Conservation (phyloP, 2,113 vertebrate genomes). For the Gnathonemus echidnorhynchus region DNA sequence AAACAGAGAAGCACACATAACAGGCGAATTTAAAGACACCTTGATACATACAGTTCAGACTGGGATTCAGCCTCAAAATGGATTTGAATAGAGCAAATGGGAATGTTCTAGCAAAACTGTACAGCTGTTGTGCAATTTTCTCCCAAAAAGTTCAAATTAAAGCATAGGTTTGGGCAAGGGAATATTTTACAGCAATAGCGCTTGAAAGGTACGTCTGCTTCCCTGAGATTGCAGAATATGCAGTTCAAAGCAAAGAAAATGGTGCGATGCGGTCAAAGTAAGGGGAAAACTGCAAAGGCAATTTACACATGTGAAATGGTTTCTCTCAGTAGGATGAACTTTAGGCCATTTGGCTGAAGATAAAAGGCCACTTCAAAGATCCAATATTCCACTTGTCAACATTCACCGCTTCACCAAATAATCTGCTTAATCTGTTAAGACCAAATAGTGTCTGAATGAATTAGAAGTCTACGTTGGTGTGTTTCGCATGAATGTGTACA, state of each 20-base stretch:
- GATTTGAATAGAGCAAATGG: background rate
- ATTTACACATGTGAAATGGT: background rate
- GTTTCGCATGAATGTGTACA: background rate
- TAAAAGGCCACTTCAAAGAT: conserved; percentile 15
- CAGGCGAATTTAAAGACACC: background rate
- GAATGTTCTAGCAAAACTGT: background rate
- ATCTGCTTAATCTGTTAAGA: conserved; percentile 13
- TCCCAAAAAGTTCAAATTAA: background rate
- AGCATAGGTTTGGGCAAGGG: background rate
- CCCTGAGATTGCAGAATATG: background rate
- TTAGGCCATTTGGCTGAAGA: conserved; percentile 3
- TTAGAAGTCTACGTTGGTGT: background rate
- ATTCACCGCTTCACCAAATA: background rate
- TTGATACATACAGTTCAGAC: background rate
- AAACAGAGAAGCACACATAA: background rate
- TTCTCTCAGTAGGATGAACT: conserved; percentile 10
- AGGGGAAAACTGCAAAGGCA: background rate
- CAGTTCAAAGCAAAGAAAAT: conserved; percentile 6
- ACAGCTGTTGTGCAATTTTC: background rate
- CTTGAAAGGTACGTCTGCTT: background rate
- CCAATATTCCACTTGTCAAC: conserved; percentile 10
- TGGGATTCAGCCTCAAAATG: background rate
- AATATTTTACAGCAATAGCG: background rate
- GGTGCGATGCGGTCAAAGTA: background rate
- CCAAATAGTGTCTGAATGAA: background rate